phyloP scores from a whole-genome alignment of 1,140 invertebrate species.

The Drosophila virilis region DNA sequence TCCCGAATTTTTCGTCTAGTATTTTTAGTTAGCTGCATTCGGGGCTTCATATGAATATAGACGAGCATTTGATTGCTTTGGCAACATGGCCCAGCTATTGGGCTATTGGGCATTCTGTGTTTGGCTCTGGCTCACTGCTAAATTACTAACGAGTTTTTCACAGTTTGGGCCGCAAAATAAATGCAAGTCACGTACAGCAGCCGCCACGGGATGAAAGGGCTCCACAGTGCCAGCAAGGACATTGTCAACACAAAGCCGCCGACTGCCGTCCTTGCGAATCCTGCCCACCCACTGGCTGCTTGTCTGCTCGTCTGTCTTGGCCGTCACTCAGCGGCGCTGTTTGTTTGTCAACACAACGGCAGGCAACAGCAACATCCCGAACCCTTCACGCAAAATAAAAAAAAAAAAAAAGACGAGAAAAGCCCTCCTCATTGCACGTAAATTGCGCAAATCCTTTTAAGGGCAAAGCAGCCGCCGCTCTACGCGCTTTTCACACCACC shows the following conservation, averaged over 20 bases:
- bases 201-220: slow-evolving; percentile 50
- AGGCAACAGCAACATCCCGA: slow-evolving; percentile 14
- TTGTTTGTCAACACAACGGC: slow-evolving; percentile 76
- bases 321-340: slow-evolving; percentile 75
- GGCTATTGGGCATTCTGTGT: not conserved
- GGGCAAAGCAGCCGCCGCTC: slow-evolving; percentile 62
- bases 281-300: slow-evolving; percentile 30
- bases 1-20: not conserved
- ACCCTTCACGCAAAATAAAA: slow-evolving; percentile 17
- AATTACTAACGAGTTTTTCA: slow-evolving; percentile 80
- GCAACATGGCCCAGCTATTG: slow-evolving; percentile 46
- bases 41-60: slow-evolving; percentile 66
- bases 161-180: slow-evolving; percentile 57
- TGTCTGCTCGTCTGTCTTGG: slow-evolving; percentile 64
- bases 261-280: slow-evolving; percentile 30
- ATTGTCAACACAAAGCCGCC: slow-evolving; percentile 79
- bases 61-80: slow-evolving; percentile 74
- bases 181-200: slow-evolving; percentile 75
- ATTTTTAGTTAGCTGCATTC: slow-evolving; percentile 42
- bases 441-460: slow-evolving; percentile 81
- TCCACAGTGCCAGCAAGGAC: slow-evolving; percentile 69
- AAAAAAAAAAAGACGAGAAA: slow-evolving; percentile 13
- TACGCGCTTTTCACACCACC: slow-evolving; percentile 54
- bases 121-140: slow-evolving; percentile 45
- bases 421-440: slow-evolving; percentile 43